These are phyloP conservation scores for Cyprinodon tularosa DNA, from an alignment of 2,113 vertebrate species.

Conservation along the genomic window DNA sequence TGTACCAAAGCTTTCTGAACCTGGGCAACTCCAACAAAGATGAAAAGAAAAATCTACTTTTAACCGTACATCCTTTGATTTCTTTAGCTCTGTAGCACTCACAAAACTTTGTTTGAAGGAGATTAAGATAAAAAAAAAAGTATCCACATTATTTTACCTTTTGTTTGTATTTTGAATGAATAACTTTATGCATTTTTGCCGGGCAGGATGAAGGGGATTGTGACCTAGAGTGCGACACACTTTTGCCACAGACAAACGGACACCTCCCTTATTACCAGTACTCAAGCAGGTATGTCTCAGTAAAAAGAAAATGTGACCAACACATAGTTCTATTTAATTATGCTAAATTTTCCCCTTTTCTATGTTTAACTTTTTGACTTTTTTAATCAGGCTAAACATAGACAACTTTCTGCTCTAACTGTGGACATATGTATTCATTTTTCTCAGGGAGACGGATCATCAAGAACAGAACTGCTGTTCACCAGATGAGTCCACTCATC, in stretches of 20 bases:
- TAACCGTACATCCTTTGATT: no score
- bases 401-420: background rate
- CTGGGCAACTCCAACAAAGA: no score
- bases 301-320: background rate
- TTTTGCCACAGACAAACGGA: conserved; percentile 81
- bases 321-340: background rate
- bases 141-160: no score
- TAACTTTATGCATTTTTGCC: background rate
- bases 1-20: no score
- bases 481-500: conserved; percentile 81
- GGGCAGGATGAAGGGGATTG: conserved; percentile 78
- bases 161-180: background rate
- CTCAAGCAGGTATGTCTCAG: conserved; percentile 75
- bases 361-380: no score
- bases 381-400: background rate
- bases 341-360: background rate
- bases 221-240: conserved; percentile 78
- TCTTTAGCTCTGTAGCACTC: no score
- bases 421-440: background rate
- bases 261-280: conserved; percentile 75
- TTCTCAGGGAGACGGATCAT: conserved; percentile 62
- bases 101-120: no score
- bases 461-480: conserved; percentile 76
- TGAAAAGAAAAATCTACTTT: no score
- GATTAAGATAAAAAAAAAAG: no score